Conservation (phyloP, 2,797 vertebrate genomes). For the Leuciscus waleckii region DNA sequence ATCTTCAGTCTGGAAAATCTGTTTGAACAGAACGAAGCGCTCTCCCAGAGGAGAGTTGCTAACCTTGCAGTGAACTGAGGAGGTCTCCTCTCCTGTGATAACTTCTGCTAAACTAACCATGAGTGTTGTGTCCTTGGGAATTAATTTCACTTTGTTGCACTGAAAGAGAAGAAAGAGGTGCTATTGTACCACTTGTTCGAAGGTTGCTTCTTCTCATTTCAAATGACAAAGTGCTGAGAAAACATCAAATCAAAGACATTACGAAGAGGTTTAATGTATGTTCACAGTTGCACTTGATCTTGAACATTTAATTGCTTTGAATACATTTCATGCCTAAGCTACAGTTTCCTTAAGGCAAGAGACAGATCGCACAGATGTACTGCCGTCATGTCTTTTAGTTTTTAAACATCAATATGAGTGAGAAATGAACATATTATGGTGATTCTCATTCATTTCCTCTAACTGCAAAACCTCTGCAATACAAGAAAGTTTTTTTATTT, state of each 20-base stretch:
- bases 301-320: slow-evolving; percentile 16
- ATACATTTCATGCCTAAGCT: slow-evolving; percentile 26
- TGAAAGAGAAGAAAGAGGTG: slow-evolving; percentile 23
- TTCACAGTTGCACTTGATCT: slow-evolving; percentile 30
- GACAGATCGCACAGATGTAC: slow-evolving; percentile 34
- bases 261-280: slow-evolving; percentile 1
- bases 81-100: slow-evolving; percentile 51
- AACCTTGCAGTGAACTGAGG: slow-evolving; percentile 59
- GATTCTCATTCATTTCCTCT: slow-evolving; percentile 6
- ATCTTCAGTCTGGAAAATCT: slow-evolving; percentile 47
- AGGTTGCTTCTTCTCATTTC: slow-evolving; percentile 25
- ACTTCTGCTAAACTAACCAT: slow-evolving; percentile 55
- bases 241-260: slow-evolving; percentile 22
- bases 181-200: slow-evolving; percentile 9
- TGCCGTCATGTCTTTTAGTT: slow-evolving; percentile 20
- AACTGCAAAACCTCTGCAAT: slow-evolving; percentile 2
- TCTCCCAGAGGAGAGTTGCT: slow-evolving; percentile 46
- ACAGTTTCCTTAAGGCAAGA: slow-evolving; percentile 23
- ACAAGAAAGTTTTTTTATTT: not conserved
- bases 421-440: slow-evolving; percentile 18
- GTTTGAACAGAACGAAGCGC: slow-evolving; percentile 41
- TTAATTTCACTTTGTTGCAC: slow-evolving; percentile 41
- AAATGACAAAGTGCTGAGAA: not conserved
- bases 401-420: slow-evolving; percentile 12
- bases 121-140: slow-evolving; percentile 55